phyloP scores from a whole-genome alignment of 2,797 vertebrate genomes.

The Scyliorhinus canicula region DNA sequence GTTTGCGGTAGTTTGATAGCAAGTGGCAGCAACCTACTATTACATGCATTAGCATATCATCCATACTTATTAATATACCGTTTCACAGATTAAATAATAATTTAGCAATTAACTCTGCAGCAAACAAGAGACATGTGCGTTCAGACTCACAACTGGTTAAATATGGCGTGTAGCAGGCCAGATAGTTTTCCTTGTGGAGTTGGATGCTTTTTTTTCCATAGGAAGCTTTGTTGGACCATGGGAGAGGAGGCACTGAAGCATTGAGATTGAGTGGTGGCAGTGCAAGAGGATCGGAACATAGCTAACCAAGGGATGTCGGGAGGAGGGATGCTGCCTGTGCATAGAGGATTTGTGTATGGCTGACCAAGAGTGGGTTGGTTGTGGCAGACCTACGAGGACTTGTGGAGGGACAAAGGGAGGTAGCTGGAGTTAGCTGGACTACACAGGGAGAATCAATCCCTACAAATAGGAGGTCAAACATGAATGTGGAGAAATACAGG shows the following conservation, averaged over 20 bases:
- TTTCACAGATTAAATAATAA: too few relatives aligned
- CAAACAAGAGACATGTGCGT: neutral
- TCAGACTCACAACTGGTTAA: neutral
- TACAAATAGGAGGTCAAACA: neutral
- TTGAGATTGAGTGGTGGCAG: neutral
- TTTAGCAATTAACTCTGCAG: too few relatives aligned
- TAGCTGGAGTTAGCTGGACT: too few relatives aligned
- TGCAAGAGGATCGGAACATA: neutral
- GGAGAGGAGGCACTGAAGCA: neutral
- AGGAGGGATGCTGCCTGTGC: neutral
- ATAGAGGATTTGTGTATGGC: neutral
- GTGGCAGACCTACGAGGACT: neutral
- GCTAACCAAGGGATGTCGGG: too few relatives aligned
- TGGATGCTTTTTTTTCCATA: too few relatives aligned
- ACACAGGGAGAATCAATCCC: too few relatives aligned
- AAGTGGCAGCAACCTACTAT: too few relatives aligned
- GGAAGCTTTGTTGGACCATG: too few relatives aligned
- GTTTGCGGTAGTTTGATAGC: too few relatives aligned
- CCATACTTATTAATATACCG: too few relatives aligned
- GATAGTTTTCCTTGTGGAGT: neutral
- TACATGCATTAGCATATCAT: too few relatives aligned
- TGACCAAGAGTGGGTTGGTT: neutral
- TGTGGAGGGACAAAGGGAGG: neutral
- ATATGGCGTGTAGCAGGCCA: neutral
- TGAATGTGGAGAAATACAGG: neutral